Percentiles rank a stretch among this genome's conserved stretches.
Conservation (phyloP, 2,113 vertebrate species). For the Hippoglossus stenolepis region DNA sequence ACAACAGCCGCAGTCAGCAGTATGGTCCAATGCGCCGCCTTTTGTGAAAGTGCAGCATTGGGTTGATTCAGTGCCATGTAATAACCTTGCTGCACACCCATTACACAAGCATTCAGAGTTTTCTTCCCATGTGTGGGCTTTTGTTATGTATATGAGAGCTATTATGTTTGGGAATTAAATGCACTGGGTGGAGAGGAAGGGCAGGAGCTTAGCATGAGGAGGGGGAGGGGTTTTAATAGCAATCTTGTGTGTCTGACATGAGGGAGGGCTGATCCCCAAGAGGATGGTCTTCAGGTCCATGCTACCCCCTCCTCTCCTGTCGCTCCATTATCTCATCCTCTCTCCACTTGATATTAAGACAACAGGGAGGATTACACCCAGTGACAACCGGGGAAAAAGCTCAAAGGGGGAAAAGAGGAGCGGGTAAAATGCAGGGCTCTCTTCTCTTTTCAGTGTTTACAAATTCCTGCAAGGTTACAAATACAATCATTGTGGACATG, state of each 20-base stretch:
- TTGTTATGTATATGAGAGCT: constrained; percentile 61
- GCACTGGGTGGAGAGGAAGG: constrained; percentile 18
- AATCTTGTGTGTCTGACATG: constrained; percentile 47
- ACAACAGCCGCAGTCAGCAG: constrained; percentile 32
- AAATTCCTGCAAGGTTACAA: neutral
- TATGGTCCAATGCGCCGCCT: neutral
- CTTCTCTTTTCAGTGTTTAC: neutral
- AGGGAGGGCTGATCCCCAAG: constrained; percentile 49
- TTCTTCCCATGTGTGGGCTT: constrained; percentile 29
- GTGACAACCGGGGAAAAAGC: constrained; percentile 33
- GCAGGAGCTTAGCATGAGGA: neutral
- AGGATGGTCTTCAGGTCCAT: constrained; percentile 45
- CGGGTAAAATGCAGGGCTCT: neutral
- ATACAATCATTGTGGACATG: neutral
- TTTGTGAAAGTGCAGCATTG: constrained; percentile 20
- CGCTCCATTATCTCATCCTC: constrained; percentile 55
- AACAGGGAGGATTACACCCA: constrained; percentile 60
- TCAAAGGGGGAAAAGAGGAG: constrained; percentile 25
- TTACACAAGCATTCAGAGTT: constrained; percentile 37
- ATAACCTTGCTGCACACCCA: constrained; percentile 32
- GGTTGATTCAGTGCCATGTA: constrained; percentile 25
- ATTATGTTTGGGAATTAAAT: constrained; percentile 53
- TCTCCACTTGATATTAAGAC: constrained; percentile 69
- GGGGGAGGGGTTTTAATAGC: constrained; percentile 46
- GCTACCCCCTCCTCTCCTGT: constrained; percentile 11